Base-by-base conservation (phyloP, 1,140 invertebrate genomes). In the Cydia strobilella region DNA sequence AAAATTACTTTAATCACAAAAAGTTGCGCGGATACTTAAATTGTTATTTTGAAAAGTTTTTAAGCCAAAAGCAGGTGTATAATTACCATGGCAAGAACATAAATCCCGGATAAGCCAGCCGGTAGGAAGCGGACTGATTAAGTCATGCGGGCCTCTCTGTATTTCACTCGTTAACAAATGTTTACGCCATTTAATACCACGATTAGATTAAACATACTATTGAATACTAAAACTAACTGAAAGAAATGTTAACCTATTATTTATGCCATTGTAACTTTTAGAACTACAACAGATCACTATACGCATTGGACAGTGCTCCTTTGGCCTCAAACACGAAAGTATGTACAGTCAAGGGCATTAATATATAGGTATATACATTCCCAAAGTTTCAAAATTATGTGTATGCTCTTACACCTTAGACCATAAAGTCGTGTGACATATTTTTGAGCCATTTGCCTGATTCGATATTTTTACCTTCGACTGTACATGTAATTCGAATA, bases 111-210 rank as follows among this genome's bases (percentile, higher is more conserved):
- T 69, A 69, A 69, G 65, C 65, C 42, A 31, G n/a, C 10, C 45
- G 13, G 15, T 65, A 63, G 65, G 65, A 69, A 69, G 31, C 10
- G 20, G 54, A 20, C 65, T 69, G 65, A 39, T 69, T 69, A 69
- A 69, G 31, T 31, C 65, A 69, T 69, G 65, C 65, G 65, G 65
- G 65, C 35, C 35, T 69, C 65, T 69, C 65, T 31, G 42, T 69
- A 69, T 69, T 69, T 69, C 35, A 69, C n/a, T 3, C 54, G 20
- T 23, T 20, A 35, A 66, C 25, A 31, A 66, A 66, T 66, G 65
- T 69, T 69, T 69, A 9, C 6, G 65, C 65, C 31, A 18, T 31
- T 69, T 35, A 69, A n/a, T 69, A 27, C 31, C 27, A 20, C 65
- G 65, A 69, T 39, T 69, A 69, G 31, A 69, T 69, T 69, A 69